A percentile compares a stretch with the other conserved stretches of the same genome.
phyloP scores from a whole-genome alignment of 2,888 invertebrate genomes.

The Helleia helle region DNA sequence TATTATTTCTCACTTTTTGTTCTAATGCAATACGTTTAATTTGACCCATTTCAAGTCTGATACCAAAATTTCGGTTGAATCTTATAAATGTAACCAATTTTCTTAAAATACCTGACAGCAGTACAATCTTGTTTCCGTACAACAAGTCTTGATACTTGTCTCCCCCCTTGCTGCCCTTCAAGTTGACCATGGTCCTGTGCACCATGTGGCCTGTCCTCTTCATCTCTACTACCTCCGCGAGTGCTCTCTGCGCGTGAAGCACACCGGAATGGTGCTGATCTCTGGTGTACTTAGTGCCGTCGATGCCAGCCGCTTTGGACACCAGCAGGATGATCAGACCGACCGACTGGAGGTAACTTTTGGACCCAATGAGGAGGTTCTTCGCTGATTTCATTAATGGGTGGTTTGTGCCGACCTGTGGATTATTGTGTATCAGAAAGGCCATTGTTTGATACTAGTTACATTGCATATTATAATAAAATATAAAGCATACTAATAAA shows the following conservation, averaged over 20 bases:
- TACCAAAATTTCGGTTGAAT: too few species aligned
- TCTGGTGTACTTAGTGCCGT: slow-evolving; percentile 27
- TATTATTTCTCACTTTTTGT: too few species aligned
- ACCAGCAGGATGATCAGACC: slow-evolving; percentile 52
- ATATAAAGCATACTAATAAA: too few species aligned
- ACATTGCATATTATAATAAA: too few species aligned
- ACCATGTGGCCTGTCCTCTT: slow-evolving; percentile 61
- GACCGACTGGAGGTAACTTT: slow-evolving; percentile 60
- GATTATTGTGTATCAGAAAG: background rate
- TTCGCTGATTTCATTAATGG: slow-evolving; percentile 59
- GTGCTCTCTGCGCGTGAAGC: slow-evolving; percentile 60
- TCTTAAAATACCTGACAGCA: slow-evolving; percentile 50
- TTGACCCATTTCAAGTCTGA: too few species aligned
- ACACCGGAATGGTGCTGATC: slow-evolving; percentile 51
- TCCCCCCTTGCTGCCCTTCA: slow-evolving; percentile 41
- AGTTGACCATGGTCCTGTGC: slow-evolving; percentile 58
- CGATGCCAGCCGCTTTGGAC: slow-evolving; percentile 56
- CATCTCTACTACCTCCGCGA: slow-evolving; percentile 68
- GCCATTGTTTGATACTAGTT: background rate
- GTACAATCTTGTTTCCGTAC: slow-evolving; percentile 58
- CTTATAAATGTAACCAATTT: too few species aligned
- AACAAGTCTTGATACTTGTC: slow-evolving; percentile 51
- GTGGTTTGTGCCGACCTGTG: slow-evolving; percentile 57
- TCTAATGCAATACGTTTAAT: too few species aligned
- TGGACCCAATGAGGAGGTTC: slow-evolving; percentile 55